Conservation (phyloP, 2,888 invertebrate species). For the Fragum whitleyi region DNA sequence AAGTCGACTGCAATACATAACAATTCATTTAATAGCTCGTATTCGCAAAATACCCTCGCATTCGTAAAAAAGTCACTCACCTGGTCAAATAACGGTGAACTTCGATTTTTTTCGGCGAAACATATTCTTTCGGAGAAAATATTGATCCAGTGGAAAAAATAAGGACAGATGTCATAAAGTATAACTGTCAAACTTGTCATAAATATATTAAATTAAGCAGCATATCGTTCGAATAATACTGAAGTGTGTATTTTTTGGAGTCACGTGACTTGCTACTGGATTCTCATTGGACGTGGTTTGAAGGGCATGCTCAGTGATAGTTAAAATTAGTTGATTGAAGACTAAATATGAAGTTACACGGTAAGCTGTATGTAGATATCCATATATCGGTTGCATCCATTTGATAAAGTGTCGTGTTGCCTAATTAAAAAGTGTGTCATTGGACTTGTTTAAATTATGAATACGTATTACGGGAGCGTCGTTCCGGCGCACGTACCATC, state of each 20-base stretch:
- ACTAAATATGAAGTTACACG: conserved; percentile 47
- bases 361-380: conserved; percentile 38
- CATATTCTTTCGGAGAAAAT: conserved; percentile 6
- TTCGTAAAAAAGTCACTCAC: conserved; percentile 34
- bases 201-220: conserved; percentile 52
- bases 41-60: conserved; percentile 9
- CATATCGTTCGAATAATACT: conserved; percentile 51
- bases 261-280: conserved; percentile 66
- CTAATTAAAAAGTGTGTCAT: conserved; percentile 2
- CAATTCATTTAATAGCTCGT: conserved; percentile 8
- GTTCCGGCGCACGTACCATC: conserved; percentile 70
- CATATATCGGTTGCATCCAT: conserved; percentile 19
- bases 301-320: conserved; percentile 61
- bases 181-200: conserved; percentile 51
- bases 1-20: conserved; percentile 16
- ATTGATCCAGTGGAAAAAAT: conserved; percentile 10
- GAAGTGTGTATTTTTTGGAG: conserved; percentile 56
- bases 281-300: conserved; percentile 66
- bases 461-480: conserved; percentile 68
- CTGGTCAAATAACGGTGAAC: conserved; percentile 24
- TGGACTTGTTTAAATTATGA: conserved; percentile 47
- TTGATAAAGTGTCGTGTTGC: conserved; percentile 29
- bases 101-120: conserved; percentile 13
- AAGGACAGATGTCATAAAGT: conserved; percentile 35
- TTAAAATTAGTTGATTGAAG: conserved; percentile 56